phyloP scores from a whole-genome alignment of 1,140 invertebrate genomes.

The Varroa destructor region DNA sequence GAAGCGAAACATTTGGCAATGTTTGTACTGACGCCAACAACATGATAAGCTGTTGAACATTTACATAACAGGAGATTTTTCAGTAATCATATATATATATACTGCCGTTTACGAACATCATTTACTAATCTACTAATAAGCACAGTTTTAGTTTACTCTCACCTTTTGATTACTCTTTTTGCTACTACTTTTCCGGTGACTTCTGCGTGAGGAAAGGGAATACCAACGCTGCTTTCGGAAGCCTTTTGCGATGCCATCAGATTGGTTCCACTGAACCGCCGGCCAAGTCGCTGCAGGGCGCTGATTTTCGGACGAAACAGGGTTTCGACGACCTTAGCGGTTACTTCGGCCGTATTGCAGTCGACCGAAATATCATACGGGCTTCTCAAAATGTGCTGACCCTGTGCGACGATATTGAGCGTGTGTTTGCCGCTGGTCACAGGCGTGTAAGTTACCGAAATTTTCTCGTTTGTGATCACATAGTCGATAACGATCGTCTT shows the following conservation, averaged over 20 bases:
- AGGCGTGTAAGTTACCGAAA: constrained; percentile 34
- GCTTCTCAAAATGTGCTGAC: constrained; percentile 34
- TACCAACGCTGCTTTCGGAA: background rate
- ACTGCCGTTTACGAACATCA: too few relatives aligned
- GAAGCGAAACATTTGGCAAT: too few relatives aligned
- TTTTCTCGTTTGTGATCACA: constrained; percentile 32
- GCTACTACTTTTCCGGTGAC: constrained; percentile 22
- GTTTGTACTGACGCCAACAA: too few relatives aligned
- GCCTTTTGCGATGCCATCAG: constrained; percentile 2
- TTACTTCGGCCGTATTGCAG: constrained; percentile 15
- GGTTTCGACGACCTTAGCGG: constrained; percentile 13
- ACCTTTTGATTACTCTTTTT: constrained; percentile 19
- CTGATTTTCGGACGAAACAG: constrained; percentile 21
- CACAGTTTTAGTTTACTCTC: background rate
- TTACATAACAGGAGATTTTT: too few relatives aligned
- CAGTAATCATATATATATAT: too few relatives aligned
- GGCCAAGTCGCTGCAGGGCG: constrained; percentile 5
- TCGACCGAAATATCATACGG: constrained; percentile 35
- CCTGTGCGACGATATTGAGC: constrained; percentile 33
- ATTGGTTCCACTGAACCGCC: constrained; percentile 18
- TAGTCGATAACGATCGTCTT: constrained; percentile 32
- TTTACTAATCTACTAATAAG: too few relatives aligned
- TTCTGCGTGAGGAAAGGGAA: constrained; percentile 1
- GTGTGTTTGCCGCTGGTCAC: constrained; percentile 31
- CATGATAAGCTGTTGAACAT: too few relatives aligned